These are phyloP conservation scores for Oscheius sp. DNA, from an alignment of 2,888 invertebrate genomes.

Conservation along the genomic window DNA sequence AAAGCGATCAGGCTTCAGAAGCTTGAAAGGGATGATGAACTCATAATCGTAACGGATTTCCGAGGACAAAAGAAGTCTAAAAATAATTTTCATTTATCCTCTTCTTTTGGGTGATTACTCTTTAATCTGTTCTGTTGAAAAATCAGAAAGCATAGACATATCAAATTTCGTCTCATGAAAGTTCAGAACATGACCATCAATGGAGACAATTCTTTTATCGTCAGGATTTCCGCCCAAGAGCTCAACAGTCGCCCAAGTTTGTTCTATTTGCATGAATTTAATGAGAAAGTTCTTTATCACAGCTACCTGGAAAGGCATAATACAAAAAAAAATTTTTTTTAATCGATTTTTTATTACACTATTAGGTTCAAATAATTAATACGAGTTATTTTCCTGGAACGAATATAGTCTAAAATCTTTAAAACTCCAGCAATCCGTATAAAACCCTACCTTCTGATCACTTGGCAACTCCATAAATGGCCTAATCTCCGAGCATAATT, in stretches of 20 bases:
- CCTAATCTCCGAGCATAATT: not conserved
- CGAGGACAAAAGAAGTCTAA: not conserved
- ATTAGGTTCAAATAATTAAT: too few species aligned
- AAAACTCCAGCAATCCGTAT: too few species aligned
- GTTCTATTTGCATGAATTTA: constrained; percentile 2
- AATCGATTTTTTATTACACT: too few species aligned
- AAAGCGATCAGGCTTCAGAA: constrained; percentile 2
- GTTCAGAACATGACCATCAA: not conserved
- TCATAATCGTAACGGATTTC: not conserved
- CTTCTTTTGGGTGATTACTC: not conserved
- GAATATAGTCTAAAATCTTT: too few species aligned
- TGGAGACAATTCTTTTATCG: not conserved
- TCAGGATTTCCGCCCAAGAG: not conserved
- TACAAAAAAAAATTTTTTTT: too few species aligned
- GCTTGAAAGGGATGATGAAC: constrained; percentile 9
- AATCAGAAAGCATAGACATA: constrained; percentile 5
- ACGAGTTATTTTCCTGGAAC: not conserved
- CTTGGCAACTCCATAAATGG: not conserved
- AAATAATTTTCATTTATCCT: not conserved
- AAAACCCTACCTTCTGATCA: constrained; percentile 16
- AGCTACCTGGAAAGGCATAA: not conserved
- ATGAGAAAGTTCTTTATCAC: not conserved
- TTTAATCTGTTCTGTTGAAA: not conserved
- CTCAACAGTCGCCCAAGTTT: not conserved
- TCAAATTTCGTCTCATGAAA: constrained; percentile 3